A percentile compares a stretch with the other conserved stretches of the same genome.
These are phyloP conservation scores for Pangasius sanitwongsei DNA, from an alignment of 2,797 vertebrate species.

Conservation along the genomic window DNA sequence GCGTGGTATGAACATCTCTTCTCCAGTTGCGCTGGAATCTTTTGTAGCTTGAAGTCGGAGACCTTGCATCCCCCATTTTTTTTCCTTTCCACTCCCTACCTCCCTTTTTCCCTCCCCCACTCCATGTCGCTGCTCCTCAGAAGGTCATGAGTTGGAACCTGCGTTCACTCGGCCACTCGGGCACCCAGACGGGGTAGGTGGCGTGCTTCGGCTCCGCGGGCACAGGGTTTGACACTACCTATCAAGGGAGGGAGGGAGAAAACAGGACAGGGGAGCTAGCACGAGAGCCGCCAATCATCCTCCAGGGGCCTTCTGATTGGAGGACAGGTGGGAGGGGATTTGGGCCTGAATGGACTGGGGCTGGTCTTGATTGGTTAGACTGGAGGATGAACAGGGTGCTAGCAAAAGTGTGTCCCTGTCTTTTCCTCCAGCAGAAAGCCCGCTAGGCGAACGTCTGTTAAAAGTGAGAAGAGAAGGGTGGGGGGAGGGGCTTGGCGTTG, in stretches of 20 bases:
- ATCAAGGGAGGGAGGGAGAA: constrained; percentile 80
- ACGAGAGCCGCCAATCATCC: constrained; percentile 71
- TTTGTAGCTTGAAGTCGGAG: constrained; percentile 2
- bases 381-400: constrained; percentile 56
- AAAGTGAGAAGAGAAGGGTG: constrained; percentile 50
- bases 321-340: constrained; percentile 39
- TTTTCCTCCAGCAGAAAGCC: constrained; percentile 54
- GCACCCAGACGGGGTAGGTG: constrained; percentile 86
- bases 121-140: constrained; percentile 73
- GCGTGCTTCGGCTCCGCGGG: constrained; percentile 84
- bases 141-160: constrained; percentile 88
- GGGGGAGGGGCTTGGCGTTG: constrained; percentile 46
- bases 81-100: constrained; percentile 56
- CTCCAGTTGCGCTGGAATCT: constrained; percentile 29
- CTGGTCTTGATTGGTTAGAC: constrained; percentile 64
- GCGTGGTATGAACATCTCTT: constrained; percentile 20
- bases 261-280: constrained; percentile 83
- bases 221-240: constrained; percentile 86
- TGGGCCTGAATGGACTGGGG: constrained; percentile 68
- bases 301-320: constrained; percentile 56
- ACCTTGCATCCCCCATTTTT: constrained; percentile 44
- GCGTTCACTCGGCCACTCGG: constrained; percentile 83
- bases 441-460: constrained; percentile 59
- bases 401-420: constrained; percentile 52
- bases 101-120: constrained; percentile 57